Evolutionary conservation across 37 sponge, comb jelly and placozoan genomes (phyloP).

Genomic region (Cladorhizidae sp.): DNA sequence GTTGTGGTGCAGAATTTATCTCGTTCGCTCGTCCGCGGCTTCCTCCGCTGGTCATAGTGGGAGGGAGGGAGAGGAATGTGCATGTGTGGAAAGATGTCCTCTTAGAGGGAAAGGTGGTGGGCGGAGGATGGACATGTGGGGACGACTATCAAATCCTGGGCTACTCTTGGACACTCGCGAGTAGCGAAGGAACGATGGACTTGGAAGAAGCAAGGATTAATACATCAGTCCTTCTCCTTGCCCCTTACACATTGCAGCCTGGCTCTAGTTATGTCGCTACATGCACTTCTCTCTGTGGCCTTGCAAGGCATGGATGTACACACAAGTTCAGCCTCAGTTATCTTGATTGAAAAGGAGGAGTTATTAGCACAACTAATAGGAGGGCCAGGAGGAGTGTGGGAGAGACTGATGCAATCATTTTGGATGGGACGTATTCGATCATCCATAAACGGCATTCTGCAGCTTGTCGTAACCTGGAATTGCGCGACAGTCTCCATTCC

Average conservation of each 20-base stretch:
- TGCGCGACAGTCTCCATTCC: slow-evolving; percentile 10
- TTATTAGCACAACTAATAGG: slow-evolving; percentile 9
- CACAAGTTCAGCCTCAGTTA: not conserved
- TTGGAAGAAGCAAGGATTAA: slow-evolving; percentile 5
- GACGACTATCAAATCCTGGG: not conserved
- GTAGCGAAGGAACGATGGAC: not conserved
- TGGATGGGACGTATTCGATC: slow-evolving; percentile 20
- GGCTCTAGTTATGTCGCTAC: slow-evolving; percentile 9
- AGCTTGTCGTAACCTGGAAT: slow-evolving; percentile 7
- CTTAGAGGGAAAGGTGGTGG: slow-evolving; percentile 9
- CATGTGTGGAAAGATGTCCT: slow-evolving; percentile 1
- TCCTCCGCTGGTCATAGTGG: slow-evolving; percentile 20
- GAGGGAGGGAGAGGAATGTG: slow-evolving; percentile 9
- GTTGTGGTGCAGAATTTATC: not conserved
- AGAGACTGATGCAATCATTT: not conserved
- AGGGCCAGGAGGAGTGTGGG: slow-evolving; percentile 6
- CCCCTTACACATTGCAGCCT: slow-evolving; percentile 15
- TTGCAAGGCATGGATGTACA: not conserved
- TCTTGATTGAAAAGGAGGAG: not conserved
- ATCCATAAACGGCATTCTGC: not conserved
- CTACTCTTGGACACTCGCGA: slow-evolving; percentile 11
- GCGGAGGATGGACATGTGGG: not conserved
- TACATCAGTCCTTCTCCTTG: slow-evolving; percentile 27
- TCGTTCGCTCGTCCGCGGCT: not conserved
- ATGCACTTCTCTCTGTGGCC: slow-evolving; percentile 16